Evolutionary conservation across 1,140 invertebrate species (phyloP).

Genomic region (Bombus waltoni): DNA sequence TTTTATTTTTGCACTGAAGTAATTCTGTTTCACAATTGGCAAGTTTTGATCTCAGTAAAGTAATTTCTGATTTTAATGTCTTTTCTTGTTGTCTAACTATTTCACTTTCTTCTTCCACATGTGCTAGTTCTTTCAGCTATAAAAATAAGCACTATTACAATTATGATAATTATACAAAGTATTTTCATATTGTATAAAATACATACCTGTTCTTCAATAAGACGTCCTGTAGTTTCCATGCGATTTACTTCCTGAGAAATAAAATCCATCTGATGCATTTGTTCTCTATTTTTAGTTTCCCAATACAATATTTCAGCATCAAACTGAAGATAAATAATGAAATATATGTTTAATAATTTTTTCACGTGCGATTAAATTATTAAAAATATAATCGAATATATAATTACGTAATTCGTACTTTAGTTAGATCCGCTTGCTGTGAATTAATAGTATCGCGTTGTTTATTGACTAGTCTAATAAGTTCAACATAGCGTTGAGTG

Average conservation of each 20-base stretch:
- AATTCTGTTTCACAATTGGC: conserved; percentile 94
- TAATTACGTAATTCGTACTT: conserved; percentile 82
- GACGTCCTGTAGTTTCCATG: conserved; percentile 88
- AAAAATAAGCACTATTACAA: conserved; percentile 23
- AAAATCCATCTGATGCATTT: conserved; percentile 91
- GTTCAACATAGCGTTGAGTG: conserved; percentile 85
- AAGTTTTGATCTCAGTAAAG: conserved; percentile 90
- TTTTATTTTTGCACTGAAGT: conserved; percentile 94
- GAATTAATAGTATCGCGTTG: conserved; percentile 94
- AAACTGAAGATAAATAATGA: conserved; percentile 83
- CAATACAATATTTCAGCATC: conserved; percentile 95
- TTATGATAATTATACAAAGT: conserved; percentile 1
- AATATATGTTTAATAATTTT: not conserved
- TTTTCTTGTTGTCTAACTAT: conserved; percentile 94
- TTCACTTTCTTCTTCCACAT: conserved; percentile 94
- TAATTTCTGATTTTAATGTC: conserved; percentile 92
- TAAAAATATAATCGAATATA: not conserved
- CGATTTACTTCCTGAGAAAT: conserved; percentile 91
- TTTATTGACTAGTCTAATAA: conserved; percentile 93
- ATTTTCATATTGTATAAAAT: not conserved
- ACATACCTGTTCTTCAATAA: conserved; percentile 89
- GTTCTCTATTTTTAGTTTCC: conserved; percentile 93
- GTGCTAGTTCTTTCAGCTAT: conserved; percentile 88
- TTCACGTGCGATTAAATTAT: not conserved
- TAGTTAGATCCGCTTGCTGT: conserved; percentile 94